Percentiles rank a stretch among this genome's conserved stretches.
Conservation (phyloP, 1,140 invertebrate species). For the Temnothorax nylanderi region DNA sequence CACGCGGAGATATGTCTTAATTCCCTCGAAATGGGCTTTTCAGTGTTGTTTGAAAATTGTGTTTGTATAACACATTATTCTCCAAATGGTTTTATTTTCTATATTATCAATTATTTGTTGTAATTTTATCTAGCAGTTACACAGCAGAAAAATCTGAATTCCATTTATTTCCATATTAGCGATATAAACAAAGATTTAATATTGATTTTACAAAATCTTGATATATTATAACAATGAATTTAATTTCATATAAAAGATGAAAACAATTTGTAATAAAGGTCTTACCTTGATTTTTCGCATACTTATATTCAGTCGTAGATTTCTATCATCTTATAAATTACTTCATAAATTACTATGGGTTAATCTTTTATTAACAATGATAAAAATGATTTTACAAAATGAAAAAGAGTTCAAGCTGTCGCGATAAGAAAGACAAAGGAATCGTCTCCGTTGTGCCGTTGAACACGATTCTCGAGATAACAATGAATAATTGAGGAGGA, state of each 20-base stretch:
- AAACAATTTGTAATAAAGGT: neutral
- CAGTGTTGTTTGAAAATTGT: neutral
- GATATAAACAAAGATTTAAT: neutral
- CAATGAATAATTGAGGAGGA: conserved; percentile 61
- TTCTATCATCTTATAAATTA: neutral
- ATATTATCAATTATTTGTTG: neutral
- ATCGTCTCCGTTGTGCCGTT: neutral
- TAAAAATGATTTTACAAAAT: neutral
- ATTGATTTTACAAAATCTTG: neutral
- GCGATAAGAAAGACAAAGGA: conserved; percentile 10
- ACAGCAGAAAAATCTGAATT: neutral
- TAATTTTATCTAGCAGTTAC: neutral
- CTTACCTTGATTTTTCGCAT: neutral
- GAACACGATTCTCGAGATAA: neutral
- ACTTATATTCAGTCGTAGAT: neutral
- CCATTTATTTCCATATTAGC: neutral
- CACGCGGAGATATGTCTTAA: neutral
- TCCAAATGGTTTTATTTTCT: neutral
- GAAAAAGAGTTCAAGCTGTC: neutral
- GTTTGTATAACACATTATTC: neutral
- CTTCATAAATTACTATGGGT: neutral
- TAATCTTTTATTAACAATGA: neutral
- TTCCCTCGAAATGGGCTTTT: neutral
- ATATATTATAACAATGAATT: neutral
- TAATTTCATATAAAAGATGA: neutral